phyloP scores from a whole-genome alignment of 2,888 invertebrate genomes.

The Drosophila peninsularis region DNA sequence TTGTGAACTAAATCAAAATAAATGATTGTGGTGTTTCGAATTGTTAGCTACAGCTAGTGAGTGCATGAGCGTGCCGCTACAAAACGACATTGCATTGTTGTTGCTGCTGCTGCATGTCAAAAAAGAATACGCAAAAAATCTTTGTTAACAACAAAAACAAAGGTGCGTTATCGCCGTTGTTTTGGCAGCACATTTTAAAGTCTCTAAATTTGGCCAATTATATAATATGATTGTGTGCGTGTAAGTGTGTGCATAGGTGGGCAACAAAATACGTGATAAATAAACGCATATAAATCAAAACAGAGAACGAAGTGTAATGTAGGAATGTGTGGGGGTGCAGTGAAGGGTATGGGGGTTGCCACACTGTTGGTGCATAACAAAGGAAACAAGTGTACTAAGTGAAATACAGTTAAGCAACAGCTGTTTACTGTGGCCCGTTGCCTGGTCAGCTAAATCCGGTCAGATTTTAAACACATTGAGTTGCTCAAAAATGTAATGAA shows the following conservation, averaged over 20 bases:
- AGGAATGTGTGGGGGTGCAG: background rate
- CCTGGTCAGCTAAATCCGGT: slow-evolving; percentile 17
- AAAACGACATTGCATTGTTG: slow-evolving; percentile 20
- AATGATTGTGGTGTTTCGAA: slow-evolving; percentile 31
- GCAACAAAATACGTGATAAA: slow-evolving; percentile 11
- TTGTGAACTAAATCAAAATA: slow-evolving; percentile 39
- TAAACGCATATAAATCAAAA: slow-evolving; percentile 3
- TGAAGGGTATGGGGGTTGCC: background rate
- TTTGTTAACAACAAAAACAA: slow-evolving; percentile 68
- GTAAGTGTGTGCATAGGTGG: background rate
- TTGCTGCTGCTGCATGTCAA: slow-evolving; percentile 22
- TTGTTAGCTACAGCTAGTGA: slow-evolving; percentile 21
- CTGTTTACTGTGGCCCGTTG: slow-evolving; percentile 29
- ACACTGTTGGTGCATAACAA: slow-evolving; percentile 31
- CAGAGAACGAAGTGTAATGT: background rate
- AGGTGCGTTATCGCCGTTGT: slow-evolving; percentile 56
- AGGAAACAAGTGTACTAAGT: slow-evolving; percentile 25
- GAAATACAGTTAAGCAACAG: slow-evolving; percentile 44
- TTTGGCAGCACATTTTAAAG: slow-evolving; percentile 39
- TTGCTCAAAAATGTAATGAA: slow-evolving; percentile 11
- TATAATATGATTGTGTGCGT: slow-evolving; percentile 43
- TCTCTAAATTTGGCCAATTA: slow-evolving; percentile 51
- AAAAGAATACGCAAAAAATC: slow-evolving; percentile 47
- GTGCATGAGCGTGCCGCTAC: slow-evolving; percentile 27
- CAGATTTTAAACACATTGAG: slow-evolving; percentile 17